Evolutionary conservation across 2,888 invertebrate species (phyloP).

Genomic region (Bugula neritina): DNA sequence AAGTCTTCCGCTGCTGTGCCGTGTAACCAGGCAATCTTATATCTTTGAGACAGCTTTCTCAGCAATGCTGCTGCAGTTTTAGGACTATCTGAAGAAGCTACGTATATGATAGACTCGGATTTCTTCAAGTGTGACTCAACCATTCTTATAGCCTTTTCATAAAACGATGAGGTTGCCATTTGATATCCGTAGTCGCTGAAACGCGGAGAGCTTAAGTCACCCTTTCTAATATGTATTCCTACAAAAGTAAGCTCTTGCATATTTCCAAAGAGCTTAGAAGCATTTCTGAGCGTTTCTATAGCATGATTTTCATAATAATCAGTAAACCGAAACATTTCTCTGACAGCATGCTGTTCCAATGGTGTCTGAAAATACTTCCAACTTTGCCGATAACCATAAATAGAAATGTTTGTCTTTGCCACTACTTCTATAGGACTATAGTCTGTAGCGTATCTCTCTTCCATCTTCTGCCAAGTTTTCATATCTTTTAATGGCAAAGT

Average conservation of each 20-base stretch:
- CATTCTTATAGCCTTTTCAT: background rate
- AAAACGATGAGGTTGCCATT: background rate
- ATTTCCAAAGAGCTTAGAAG: background rate
- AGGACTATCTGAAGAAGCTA: background rate
- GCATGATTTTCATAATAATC: background rate
- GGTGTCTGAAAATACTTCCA: constrained; percentile 1
- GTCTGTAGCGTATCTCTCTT: background rate
- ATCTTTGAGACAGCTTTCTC: background rate
- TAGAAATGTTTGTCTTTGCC: background rate
- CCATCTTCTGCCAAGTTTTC: background rate
- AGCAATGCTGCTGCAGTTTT: background rate
- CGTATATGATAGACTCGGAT: background rate
- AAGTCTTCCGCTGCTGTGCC: background rate
- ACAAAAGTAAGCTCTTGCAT: background rate
- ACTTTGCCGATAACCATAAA: background rate
- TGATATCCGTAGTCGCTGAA: background rate
- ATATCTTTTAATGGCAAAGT: background rate
- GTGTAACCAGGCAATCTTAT: background rate
- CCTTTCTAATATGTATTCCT: background rate
- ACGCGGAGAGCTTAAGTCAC: background rate
- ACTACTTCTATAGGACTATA: background rate
- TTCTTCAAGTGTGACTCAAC: background rate
- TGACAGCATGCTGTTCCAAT: background rate
- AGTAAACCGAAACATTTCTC: background rate
- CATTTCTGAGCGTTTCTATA: background rate